Evolutionary conservation across 2,888 invertebrate species (phyloP), one percentile per base, ranked within the genome.

Genomic region (Tetheella fluctuosa): DNA sequence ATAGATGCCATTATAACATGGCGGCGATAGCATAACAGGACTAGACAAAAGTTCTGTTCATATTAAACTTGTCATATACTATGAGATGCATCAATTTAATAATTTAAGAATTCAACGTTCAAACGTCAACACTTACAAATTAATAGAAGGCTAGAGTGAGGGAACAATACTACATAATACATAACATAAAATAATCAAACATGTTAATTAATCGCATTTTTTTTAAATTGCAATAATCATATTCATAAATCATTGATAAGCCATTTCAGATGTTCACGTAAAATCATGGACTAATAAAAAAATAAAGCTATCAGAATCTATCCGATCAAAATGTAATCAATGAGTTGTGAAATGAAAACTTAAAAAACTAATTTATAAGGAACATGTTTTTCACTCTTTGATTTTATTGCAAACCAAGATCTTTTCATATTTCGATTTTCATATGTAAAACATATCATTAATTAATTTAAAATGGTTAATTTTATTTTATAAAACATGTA

Each of bases 281-380:
- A n/a, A n/a, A n/a, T n/a, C n/a, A n/a, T n/a, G n/a, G n/a, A n/a
- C n/a, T n/a, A n/a, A n/a, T n/a, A 5, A 10, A 8, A 30, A 30
- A 10, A 7, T 30, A 4, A 4, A 6, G 2, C 25, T 25, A 30
- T 30, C 30, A 30, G 30, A 7, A 30, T 30, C 4, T 30, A 8
- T 4, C 34, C 34, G 34, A 34, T 34, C 1, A 34, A 34, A 34
- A 34, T 12, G 12, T 7, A 7, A 34, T 34, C 34, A 34, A 2
- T 20, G 2, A 20, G 20, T 20, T 20, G 52, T 59, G 57, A 62
- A 67, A 61, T 48, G 57, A 63, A 57, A 58, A 53, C 63, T 70
- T 71, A 73, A 39, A 39, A 55, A 66, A 67, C 69, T 69, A 71
- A 67, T 65, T 59, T 64, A 57, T 61, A 69, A 71, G 71, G 73